Percentiles rank a stretch among this genome's conserved stretches.
Conservation (phyloP, 2,797 vertebrate species). For the Syndactyla subalaris region DNA sequence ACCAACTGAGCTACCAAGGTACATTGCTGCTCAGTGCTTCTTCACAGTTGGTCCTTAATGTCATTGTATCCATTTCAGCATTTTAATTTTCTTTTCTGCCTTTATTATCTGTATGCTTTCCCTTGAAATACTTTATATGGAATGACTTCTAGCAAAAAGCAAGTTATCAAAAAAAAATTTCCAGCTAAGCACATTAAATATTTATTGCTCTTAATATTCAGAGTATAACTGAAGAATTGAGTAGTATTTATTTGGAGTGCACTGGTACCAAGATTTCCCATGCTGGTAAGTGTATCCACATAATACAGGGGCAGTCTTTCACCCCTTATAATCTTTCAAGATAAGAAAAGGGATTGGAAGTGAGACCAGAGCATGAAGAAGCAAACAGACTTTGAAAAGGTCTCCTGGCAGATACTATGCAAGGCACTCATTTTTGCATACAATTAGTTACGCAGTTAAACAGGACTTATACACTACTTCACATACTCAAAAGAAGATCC, state of each 20-base stretch:
- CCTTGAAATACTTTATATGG: neutral
- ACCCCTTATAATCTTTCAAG: neutral
- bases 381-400: neutral
- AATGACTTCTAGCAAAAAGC: conserved; percentile 3
- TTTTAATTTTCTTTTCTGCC: neutral
- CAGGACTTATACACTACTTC: neutral
- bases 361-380: neutral
- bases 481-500: neutral
- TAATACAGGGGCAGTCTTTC: neutral
- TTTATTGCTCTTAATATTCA: conserved; percentile 11
- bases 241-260: neutral
- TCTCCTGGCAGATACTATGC: neutral
- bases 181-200: neutral
- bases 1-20: neutral
- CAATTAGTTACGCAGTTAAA: neutral
- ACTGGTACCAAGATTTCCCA: neutral
- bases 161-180: neutral
- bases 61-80: neutral
- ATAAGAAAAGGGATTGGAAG: neutral
- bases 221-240: neutral
- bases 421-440: neutral
- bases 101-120: neutral
- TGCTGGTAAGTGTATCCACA: neutral
- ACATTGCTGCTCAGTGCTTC: neutral
- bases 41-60: neutral